Evolutionary conservation across 1,140 invertebrate species (phyloP).

Genomic region (Nomia melanderi): DNA sequence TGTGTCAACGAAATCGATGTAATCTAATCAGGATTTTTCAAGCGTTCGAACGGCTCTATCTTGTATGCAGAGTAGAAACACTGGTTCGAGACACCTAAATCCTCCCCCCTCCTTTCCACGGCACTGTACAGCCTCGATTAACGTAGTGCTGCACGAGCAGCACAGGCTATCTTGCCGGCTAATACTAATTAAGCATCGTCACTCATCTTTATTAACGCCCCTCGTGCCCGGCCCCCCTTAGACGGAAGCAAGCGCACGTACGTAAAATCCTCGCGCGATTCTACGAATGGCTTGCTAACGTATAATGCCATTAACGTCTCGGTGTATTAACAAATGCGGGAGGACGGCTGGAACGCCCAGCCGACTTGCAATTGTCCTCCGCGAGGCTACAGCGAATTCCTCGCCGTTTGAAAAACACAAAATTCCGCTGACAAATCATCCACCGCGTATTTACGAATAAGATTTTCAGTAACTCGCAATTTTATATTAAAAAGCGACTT

Average conservation of each 20-base stretch:
- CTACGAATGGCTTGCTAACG: background rate
- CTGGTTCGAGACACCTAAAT: slow-evolving; percentile 45
- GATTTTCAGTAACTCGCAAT: too few relatives aligned
- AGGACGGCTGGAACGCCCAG: background rate
- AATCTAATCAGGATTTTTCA: background rate
- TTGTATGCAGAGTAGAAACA: slow-evolving; percentile 7
- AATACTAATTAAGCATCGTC: slow-evolving; percentile 61
- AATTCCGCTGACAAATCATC: background rate
- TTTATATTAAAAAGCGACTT: too few relatives aligned
- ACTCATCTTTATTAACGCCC: slow-evolving; percentile 59
- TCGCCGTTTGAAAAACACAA: background rate
- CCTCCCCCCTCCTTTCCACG: too few relatives aligned
- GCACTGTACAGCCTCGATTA: slow-evolving; percentile 51
- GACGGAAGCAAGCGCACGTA: background rate
- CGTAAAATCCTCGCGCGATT: slow-evolving; percentile 25
- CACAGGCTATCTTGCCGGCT: slow-evolving; percentile 46
- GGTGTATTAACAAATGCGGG: slow-evolving; percentile 26
- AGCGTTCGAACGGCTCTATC: background rate
- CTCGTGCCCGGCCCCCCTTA: background rate
- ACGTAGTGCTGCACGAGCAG: slow-evolving; percentile 31
- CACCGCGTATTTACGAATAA: too few relatives aligned
- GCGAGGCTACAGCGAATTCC: background rate
- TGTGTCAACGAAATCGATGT: too few relatives aligned
- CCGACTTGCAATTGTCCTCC: background rate
- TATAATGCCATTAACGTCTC: slow-evolving; percentile 14